Evolutionary conservation across 2,113 vertebrate species (phyloP), one percentile per base, ranked within the genome.

Genomic region (Etia nguti): DNA sequence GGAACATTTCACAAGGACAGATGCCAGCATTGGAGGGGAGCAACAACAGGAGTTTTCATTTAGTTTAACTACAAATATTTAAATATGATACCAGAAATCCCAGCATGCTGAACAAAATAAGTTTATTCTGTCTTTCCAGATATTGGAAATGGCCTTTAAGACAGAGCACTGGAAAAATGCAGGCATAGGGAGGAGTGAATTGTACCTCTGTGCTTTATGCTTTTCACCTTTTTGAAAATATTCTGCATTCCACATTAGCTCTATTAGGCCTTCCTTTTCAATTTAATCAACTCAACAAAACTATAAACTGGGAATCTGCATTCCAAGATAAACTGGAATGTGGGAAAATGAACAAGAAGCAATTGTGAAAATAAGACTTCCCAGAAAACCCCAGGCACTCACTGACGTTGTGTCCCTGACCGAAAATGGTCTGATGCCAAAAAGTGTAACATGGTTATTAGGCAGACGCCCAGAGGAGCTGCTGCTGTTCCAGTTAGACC

Each of bases 1-100:
- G 79, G 81, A 81, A 88, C 48, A 60, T 90, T 86, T 89, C 90
- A 84, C 55, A 89, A 82, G 83, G 82, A 91, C 55, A 81, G 83
- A 83, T 31, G 43, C 56, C 79, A 57, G 84, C 43, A 8, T 9
- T 62, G 16, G 31, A 46, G 16, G 57, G 48, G 73, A 59, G 73
- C 10, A 68, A 24, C 46, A 13, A 20, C 15, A 43, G 4, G 36
- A 24, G 24, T 79, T 87, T 85, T 29, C 75, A 26, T 75, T 86
- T 38, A 82, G 31, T 52, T 73, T 82, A 80, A 79, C 43, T 29
- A 20, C 22, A 75, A 79, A 84, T 75, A 48, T 55, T 29, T 88
- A 4, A 81, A n/a, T 82, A 48, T 43, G 57, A 52, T 29, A 54
- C 5, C 22, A 56, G 16, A 50, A 86, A 65, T 80, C 46, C 57